Base-by-base conservation (phyloP, 2,113 vertebrate genomes). In the Mormyrus lacerda region DNA sequence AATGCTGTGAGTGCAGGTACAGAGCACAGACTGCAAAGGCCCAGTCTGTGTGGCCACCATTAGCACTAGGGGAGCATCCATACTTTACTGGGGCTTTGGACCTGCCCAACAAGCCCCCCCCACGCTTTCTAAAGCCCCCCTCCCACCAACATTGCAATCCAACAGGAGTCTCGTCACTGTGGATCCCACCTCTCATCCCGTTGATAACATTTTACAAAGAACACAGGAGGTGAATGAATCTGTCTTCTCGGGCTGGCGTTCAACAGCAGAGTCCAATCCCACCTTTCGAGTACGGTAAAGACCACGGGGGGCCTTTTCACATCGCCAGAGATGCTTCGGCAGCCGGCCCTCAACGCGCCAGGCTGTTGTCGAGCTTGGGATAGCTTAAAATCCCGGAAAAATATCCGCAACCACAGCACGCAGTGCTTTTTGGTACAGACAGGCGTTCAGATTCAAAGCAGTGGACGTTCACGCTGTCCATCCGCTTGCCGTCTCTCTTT, bases 281-380 rank as follows among this genome's bases (percentile, higher is more conserved):
- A 85, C 73, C 92, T 92, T 89, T 42, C 44, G 87, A 92, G 90
- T 90, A 88, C 90, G 85, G 92, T 93, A 94, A 93, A 95, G 91
- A 93, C 89, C 48, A 90, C 90, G 89, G 90, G 91, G 90, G 90
- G 2, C 11, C n/a, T 94, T 93, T 94, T 93, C 92, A 87, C 93
- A n/a, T 92, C 13, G 8, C 27, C n/a, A 87, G 88, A 83, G 84
- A 91, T 94, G 92, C 94, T 95, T 92, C 93, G 93, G 94, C 94
- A 95, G 93, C 92, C 93, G 17, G 94, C 91, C 91, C 91, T 89
- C 88, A 94, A 95, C 94, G 79, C 94, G 93, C 92, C 94, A 92
- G 44, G 94, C 93, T 93, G 94, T 92, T 90, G 90, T 91, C 93
- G 92, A 91, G 92, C 91, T 91, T 93, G 92, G 91, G 91, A 91